Percentiles rank a stretch among this genome's conserved stretches.
These are phyloP conservation scores for Rhaphigaster nebulosa DNA, from an alignment of 2,888 invertebrate species.

Conservation along the genomic window DNA sequence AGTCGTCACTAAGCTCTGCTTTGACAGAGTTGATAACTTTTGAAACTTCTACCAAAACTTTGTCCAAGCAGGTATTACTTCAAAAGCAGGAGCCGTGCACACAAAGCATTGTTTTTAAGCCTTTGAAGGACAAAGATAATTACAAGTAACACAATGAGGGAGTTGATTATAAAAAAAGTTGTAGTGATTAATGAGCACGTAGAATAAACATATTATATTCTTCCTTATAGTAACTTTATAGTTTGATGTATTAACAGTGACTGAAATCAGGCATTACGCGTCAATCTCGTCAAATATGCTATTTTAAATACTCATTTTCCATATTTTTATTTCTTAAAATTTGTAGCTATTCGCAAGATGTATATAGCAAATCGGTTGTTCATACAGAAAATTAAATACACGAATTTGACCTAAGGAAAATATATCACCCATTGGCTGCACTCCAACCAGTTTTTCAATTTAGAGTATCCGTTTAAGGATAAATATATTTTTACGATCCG, in stretches of 20 bases:
- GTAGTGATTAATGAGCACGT: not conserved
- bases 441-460: too few relatives aligned
- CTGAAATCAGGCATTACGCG: not conserved
- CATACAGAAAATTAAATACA: too few relatives aligned
- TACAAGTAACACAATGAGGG: not conserved
- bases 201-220: not conserved
- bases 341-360: too few relatives aligned
- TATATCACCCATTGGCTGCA: too few relatives aligned
- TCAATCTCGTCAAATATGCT: too few relatives aligned
- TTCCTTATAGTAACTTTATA: not conserved
- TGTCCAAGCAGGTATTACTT: not conserved
- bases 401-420: too few relatives aligned
- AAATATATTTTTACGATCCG: too few relatives aligned
- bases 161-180: not conserved
- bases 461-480: too few relatives aligned
- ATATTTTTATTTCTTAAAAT: too few relatives aligned
- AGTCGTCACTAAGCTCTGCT: conserved; percentile 30
- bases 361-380: too few relatives aligned
- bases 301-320: too few relatives aligned
- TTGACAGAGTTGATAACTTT: conserved; percentile 38
- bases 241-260: not conserved
- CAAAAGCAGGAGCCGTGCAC: not conserved
- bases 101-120: not conserved
- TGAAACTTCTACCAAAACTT: conserved; percentile 31
- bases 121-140: not conserved